Evolutionary conservation across 2,113 vertebrate genomes (phyloP).

Genomic region (Hippoglossus stenolepis): DNA sequence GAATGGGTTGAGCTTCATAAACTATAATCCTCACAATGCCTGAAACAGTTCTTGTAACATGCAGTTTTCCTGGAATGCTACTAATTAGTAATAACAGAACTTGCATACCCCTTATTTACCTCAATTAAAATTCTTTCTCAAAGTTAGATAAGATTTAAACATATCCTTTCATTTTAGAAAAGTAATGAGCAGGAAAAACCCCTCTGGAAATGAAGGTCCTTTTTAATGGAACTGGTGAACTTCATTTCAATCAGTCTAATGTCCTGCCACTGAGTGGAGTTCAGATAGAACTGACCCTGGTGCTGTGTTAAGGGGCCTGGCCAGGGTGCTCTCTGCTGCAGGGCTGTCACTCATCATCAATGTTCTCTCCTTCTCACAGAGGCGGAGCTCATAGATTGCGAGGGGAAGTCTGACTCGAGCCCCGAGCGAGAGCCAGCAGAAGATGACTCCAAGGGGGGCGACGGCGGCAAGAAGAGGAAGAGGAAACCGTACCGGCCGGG

Average conservation of each 20-base stretch:
- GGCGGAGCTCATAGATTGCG: conserved; percentile 94
- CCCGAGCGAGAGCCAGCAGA: conserved; percentile 93
- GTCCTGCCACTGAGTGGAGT: conserved; percentile 33
- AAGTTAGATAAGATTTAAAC: background rate
- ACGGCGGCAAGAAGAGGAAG: conserved; percentile 95
- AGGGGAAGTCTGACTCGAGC: conserved; percentile 97
- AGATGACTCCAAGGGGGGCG: conserved; percentile 91
- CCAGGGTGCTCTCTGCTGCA: conserved; percentile 43
- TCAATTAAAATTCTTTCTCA: background rate
- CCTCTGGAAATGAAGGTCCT: conserved; percentile 15
- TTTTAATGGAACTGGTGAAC: conserved; percentile 33
- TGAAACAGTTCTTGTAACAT: too few relatives aligned
- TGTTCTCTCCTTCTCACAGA: conserved; percentile 80
- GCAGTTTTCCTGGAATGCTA: background rate
- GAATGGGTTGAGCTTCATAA: too few relatives aligned
- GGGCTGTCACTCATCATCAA: conserved; percentile 70
- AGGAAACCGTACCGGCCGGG: conserved; percentile 99
- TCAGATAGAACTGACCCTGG: conserved; percentile 51
- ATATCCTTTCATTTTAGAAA: background rate
- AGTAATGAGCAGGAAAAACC: background rate
- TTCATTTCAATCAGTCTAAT: conserved; percentile 61
- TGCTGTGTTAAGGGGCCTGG: conserved; percentile 44
- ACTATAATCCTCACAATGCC: too few relatives aligned
- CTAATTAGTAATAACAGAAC: conserved; percentile 1
- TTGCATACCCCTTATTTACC: background rate